These are phyloP conservation scores for Cygnus olor DNA, from an alignment of 2,797 vertebrate genomes.

Conservation along the genomic window DNA sequence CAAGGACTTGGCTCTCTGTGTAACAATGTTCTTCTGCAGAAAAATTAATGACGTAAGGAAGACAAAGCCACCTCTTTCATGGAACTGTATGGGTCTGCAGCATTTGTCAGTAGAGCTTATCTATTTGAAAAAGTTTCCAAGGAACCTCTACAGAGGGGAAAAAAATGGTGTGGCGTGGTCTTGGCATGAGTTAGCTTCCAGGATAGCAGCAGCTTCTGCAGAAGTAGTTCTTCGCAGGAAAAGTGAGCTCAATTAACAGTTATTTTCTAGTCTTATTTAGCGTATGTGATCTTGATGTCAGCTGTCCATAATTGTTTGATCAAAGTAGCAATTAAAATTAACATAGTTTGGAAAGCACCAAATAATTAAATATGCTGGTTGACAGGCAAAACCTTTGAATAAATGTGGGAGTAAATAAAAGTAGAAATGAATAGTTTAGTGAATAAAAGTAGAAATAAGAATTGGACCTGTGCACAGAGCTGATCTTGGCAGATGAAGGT, in stretches of 20 bases:
- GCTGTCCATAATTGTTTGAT: neutral
- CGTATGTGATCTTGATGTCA: neutral
- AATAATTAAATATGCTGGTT: neutral
- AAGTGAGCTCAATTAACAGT: rapidly evolving
- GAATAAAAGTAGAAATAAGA: neutral
- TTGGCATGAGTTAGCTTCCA: neutral
- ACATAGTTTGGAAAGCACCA: neutral
- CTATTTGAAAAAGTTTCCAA: neutral
- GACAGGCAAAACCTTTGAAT: neutral
- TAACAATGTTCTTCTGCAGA: neutral
- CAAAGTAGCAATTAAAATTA: neutral
- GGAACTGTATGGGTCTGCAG: neutral
- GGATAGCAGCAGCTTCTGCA: neutral
- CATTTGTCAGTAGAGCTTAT: neutral
- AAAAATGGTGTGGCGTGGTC: rapidly evolving
- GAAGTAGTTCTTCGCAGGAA: neutral
- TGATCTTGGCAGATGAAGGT: neutral
- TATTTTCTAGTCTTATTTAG: neutral
- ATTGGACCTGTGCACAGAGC: neutral
- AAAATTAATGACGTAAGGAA: neutral
- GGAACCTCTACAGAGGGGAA: neutral
- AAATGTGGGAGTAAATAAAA: neutral
- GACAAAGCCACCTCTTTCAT: rapidly evolving
- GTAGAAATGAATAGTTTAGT: no score
- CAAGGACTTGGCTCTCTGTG: neutral